Evolutionary conservation across 2,888 invertebrate species (phyloP).

Genomic region (Ormyrus thymus): DNA sequence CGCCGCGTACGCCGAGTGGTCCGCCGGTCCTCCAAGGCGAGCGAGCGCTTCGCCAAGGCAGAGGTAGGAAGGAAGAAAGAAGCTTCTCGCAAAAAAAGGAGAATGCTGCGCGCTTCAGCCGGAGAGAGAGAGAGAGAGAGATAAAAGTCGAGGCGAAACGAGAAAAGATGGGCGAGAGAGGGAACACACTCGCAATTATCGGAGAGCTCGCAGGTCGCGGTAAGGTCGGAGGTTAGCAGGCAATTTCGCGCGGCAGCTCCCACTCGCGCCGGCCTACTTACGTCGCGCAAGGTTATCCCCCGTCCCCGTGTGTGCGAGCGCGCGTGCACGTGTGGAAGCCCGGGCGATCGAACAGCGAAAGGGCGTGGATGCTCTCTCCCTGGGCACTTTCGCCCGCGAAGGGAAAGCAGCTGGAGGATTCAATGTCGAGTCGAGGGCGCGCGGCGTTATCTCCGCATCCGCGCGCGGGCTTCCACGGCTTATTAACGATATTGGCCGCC

Average conservation of each 20-base stretch:
- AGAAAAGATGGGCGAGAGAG: conserved; percentile 41
- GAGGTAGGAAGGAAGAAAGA: background rate
- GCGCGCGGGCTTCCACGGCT: background rate
- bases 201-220: conserved; percentile 58
- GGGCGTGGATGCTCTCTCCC: conserved; percentile 64
- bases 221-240: conserved; percentile 67
- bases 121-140: background rate
- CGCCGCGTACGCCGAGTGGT: too few relatives aligned
- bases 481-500: background rate
- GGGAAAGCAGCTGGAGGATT: conserved; percentile 30
- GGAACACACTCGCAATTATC: conserved; percentile 64
- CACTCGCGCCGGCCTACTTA: conserved; percentile 64
- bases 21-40: too few relatives aligned
- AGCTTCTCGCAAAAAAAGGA: background rate
- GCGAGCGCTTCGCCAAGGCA: too few relatives aligned
- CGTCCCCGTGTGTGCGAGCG: background rate
- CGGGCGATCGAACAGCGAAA: conserved; percentile 66
- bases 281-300: conserved; percentile 58
- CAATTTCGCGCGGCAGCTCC: conserved; percentile 61
- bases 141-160: background rate
- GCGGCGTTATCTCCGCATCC: too few relatives aligned
- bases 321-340: conserved; percentile 40
- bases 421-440: background rate
- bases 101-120: background rate
- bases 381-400: conserved; percentile 13